Percentiles rank a stretch among this genome's conserved stretches.
Evolutionary conservation across 2,113 vertebrate species (phyloP).

Genomic region (Acrocephalus arundinaceus): DNA sequence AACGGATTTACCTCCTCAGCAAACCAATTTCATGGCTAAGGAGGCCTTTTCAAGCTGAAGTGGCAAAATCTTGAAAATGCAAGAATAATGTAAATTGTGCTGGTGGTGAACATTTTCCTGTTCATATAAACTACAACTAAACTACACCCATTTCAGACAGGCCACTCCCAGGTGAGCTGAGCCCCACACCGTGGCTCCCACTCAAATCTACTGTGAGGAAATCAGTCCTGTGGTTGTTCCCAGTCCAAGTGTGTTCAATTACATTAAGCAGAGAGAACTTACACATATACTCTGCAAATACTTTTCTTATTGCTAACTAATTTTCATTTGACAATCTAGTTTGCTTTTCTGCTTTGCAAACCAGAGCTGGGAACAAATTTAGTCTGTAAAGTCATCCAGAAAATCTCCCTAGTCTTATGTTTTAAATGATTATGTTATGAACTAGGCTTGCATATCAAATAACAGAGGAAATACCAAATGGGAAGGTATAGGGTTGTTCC

Average conservation of each 20-base stretch:
- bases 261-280: not conserved
- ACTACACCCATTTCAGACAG: not conserved
- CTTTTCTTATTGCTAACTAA: not conserved
- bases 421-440: slow-evolving; percentile 44
- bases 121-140: not conserved
- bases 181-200: not conserved
- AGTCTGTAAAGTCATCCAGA: slow-evolving; percentile 4
- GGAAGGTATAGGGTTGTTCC: not conserved
- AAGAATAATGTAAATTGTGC: not conserved
- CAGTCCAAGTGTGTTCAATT: not conserved
- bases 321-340: slow-evolving; percentile 25
- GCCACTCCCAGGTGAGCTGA: not conserved
- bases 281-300: not conserved
- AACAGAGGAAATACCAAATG: slow-evolving; percentile 40
- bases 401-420: not conserved
- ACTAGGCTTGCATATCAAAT: slow-evolving; percentile 7
- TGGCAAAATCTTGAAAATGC: not conserved
- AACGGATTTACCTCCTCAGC: not conserved
- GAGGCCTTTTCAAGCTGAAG: not conserved
- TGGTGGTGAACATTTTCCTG: not conserved
- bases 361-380: not conserved
- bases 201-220: not conserved
- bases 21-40: not conserved
- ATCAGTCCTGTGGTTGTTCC: not conserved
- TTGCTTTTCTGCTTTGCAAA: slow-evolving; percentile 35